phyloP scores from a whole-genome alignment of 2,888 invertebrate genomes.

The Drosophila putrida region DNA sequence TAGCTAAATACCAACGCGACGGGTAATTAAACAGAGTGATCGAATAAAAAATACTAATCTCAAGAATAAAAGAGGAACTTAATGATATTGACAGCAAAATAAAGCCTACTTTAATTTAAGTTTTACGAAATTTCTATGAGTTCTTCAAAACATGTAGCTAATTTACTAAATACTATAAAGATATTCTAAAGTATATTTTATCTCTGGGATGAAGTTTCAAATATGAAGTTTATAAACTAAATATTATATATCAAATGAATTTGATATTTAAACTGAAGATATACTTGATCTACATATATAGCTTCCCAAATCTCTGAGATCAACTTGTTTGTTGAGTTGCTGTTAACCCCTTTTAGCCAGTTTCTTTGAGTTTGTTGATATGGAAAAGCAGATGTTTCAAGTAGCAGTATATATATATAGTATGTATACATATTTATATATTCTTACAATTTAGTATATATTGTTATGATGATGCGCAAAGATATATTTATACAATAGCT shows the following conservation, averaged over 20 bases:
- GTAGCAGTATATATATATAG: slow-evolving; percentile 5
- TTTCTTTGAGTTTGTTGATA: slow-evolving; percentile 20
- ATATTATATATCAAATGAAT: neutral
- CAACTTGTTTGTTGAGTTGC: neutral
- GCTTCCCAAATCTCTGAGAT: neutral
- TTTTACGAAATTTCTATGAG: neutral
- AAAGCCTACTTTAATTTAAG: too few relatives aligned
- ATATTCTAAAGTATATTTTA: neutral
- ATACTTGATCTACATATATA: neutral
- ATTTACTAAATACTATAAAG: neutral
- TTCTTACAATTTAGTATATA: slow-evolving; percentile 9
- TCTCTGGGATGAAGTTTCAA: neutral
- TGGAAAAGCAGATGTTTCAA: slow-evolving; percentile 27
- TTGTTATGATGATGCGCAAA: slow-evolving; percentile 12
- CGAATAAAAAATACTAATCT: neutral
- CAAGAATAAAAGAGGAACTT: too few relatives aligned
- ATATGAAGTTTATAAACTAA: too few relatives aligned
- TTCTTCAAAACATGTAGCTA: neutral
- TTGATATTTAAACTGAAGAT: neutral
- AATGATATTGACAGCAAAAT: too few relatives aligned
- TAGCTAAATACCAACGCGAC: slow-evolving; percentile 5
- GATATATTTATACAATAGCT: slow-evolving; percentile 35
- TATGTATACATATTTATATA: slow-evolving; percentile 4
- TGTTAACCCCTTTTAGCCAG: slow-evolving; percentile 15
- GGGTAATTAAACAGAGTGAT: neutral